Evolutionary conservation across 2,113 vertebrate genomes (phyloP).

Genomic region (Colossoma macropomum): DNA sequence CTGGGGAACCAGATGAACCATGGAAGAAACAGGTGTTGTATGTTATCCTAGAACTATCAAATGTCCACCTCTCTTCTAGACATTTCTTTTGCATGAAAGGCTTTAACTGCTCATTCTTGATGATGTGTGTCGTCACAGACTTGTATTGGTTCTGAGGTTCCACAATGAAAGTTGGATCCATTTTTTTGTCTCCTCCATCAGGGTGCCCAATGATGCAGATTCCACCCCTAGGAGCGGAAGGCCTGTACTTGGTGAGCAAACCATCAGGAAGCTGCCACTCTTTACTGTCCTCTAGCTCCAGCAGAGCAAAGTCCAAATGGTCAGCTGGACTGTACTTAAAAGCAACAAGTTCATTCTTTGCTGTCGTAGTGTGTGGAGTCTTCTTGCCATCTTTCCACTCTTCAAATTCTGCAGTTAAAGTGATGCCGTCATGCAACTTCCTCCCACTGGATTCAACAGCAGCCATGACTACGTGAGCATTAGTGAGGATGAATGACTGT

Average conservation of each 20-base stretch:
- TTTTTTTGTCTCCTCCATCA: slow-evolving; percentile 48
- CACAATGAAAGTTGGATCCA: slow-evolving; percentile 56
- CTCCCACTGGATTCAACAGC: too few species aligned
- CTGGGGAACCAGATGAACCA: slow-evolving; percentile 55
- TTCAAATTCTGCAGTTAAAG: too few species aligned
- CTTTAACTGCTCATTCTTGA: neutral
- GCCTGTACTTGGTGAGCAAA: too few species aligned
- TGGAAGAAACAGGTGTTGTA: slow-evolving; percentile 42
- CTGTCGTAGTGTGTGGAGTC: too few species aligned
- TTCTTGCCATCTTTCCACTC: too few species aligned
- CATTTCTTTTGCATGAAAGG: neutral
- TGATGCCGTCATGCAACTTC: too few species aligned
- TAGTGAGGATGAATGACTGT: slow-evolving; percentile 27
- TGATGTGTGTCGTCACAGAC: neutral
- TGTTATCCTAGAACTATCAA: neutral
- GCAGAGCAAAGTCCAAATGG: too few species aligned
- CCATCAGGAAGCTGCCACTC: too few species aligned
- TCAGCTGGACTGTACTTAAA: too few species aligned
- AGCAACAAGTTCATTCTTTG: too few species aligned
- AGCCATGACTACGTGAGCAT: slow-evolving; percentile 37
- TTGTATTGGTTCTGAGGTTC: fast-evolving
- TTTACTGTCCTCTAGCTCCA: too few species aligned
- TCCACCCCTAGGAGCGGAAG: neutral
- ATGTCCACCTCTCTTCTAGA: neutral
- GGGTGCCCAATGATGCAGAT: too few species aligned